Evolutionary conservation across 2,888 invertebrate species (phyloP).

Genomic region (Dasysyrphus albostriatus): DNA sequence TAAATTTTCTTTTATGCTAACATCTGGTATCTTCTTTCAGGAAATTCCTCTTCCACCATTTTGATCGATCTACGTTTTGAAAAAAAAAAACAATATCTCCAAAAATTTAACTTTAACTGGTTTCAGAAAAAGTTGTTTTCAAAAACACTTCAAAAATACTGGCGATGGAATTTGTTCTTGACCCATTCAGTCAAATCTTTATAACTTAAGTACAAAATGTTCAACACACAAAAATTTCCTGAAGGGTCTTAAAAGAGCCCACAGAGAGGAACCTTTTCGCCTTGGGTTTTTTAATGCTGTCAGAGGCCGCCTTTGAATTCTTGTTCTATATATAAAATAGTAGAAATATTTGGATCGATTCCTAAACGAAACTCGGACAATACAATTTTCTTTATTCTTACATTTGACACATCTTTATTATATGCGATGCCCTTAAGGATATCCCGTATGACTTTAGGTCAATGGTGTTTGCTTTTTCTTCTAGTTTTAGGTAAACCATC

Average conservation of each 20-base stretch:
- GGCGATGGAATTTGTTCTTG: too few relatives aligned
- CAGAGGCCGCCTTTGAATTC: neutral
- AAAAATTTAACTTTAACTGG: too few relatives aligned
- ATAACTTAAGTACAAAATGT: too few relatives aligned
- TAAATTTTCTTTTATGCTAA: too few relatives aligned
- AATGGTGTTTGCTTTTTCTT: slow-evolving; percentile 28
- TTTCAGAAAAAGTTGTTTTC: too few relatives aligned
- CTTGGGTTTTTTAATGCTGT: neutral
- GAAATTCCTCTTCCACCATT: too few relatives aligned
- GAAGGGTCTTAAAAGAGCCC: neutral
- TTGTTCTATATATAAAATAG: neutral
- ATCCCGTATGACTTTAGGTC: slow-evolving; percentile 64
- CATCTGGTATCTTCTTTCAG: too few relatives aligned
- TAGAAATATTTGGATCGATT: slow-evolving; percentile 65
- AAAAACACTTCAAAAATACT: too few relatives aligned
- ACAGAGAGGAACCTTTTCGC: neutral
- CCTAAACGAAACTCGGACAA: slow-evolving; percentile 67
- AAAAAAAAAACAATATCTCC: too few relatives aligned
- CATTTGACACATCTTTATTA: slow-evolving; percentile 74
- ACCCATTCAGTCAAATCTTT: too few relatives aligned
- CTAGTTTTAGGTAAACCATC: slow-evolving; percentile 64
- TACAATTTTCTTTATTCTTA: slow-evolving; percentile 74
- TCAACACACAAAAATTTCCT: neutral
- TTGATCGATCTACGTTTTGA: too few relatives aligned
- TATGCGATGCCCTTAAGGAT: slow-evolving; percentile 53